These are phyloP conservation scores for Hippoglossus stenolepis DNA, from an alignment of 2,113 vertebrate species.

Conservation along the genomic window DNA sequence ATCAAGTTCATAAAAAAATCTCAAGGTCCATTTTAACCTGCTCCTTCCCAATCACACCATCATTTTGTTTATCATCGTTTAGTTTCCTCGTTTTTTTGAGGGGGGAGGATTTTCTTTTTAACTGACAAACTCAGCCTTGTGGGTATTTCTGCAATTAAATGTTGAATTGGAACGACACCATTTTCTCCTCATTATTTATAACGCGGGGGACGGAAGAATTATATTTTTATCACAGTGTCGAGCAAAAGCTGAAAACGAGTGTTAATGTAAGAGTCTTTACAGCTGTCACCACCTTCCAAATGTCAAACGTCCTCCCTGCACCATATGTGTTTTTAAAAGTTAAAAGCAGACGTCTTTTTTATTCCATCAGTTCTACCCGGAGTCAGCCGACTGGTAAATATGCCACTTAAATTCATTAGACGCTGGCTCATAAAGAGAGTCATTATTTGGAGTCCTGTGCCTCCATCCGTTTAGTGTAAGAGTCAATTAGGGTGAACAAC, in stretches of 20 bases:
- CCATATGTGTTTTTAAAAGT: background rate
- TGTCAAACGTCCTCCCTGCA: background rate
- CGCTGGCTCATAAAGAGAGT: conserved; percentile 74
- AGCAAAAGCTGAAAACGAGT: background rate
- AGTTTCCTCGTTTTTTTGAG: background rate
- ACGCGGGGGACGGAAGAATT: background rate
- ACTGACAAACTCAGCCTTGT: conserved; percentile 1
- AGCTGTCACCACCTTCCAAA: conserved; percentile 4
- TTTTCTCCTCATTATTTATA: background rate
- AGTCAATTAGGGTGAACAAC: conserved; percentile 83
- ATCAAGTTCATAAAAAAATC: background rate
- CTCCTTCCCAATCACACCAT: too few relatives aligned
- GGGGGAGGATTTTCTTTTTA: background rate
- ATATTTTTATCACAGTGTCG: background rate
- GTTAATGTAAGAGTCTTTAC: background rate
- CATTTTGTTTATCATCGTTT: background rate
- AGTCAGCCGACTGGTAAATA: conserved; percentile 69
- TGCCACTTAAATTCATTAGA: conserved; percentile 79
- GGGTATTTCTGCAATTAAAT: background rate
- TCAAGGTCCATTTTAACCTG: background rate
- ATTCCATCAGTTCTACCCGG: conserved; percentile 47
- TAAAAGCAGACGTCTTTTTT: conserved; percentile 1
- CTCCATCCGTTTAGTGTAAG: conserved; percentile 74
- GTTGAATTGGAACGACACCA: background rate
- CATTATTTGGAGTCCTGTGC: conserved; percentile 78